Evolutionary conservation across 2,797 vertebrate genomes (phyloP), one percentile per base, ranked within the genome.

Genomic region (Falco naumanni): DNA sequence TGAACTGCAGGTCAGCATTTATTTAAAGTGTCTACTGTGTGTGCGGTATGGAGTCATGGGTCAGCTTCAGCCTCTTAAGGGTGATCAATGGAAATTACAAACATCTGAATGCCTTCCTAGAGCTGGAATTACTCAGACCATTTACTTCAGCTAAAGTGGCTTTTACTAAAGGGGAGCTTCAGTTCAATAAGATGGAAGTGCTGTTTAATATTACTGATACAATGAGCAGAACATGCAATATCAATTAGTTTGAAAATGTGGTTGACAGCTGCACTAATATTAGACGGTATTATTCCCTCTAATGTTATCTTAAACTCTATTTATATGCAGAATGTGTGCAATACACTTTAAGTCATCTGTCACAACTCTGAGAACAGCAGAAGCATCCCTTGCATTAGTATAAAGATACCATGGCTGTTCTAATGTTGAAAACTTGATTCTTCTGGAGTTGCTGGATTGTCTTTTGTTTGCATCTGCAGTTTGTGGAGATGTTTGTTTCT

Each of bases 71-170:
- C 54, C 69, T 75, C 37, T 75, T 29, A 47, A 13, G 13, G 74
- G 59, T 69, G 63, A 79, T 79, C 74, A 75, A 29, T 91, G 87
- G 63, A 57, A 78, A 56, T 59, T 37, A 8, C 19, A 54, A 69
- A 76, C 20, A n/a, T 37, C 63, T 95, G 88, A 81, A 74, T 69
- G 31, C n/a, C 81, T 94, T 92, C 90, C 93, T 79, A 24, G 77
- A 82, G 54, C 51, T 89, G 80, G 80, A 82, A 60, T 94, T 79
- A 47, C 37, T 90, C 65, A 69, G 45, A 47, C 21, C 31, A 25
- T 54, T 88, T 60, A 57, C 37, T 79, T 90, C 59, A 84, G 77
- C 70, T 96, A 14, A 86, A 87, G 50, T 84, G 39, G 70, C 83
- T 94, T 86, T 95, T 88, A 93, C 77, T 54, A 47, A 84, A 75